A percentile compares a stretch with the other conserved stretches of the same genome.
Evolutionary conservation across 1,140 invertebrate genomes (phyloP).

Genomic region (Aphelenchoides fujianensis): DNA sequence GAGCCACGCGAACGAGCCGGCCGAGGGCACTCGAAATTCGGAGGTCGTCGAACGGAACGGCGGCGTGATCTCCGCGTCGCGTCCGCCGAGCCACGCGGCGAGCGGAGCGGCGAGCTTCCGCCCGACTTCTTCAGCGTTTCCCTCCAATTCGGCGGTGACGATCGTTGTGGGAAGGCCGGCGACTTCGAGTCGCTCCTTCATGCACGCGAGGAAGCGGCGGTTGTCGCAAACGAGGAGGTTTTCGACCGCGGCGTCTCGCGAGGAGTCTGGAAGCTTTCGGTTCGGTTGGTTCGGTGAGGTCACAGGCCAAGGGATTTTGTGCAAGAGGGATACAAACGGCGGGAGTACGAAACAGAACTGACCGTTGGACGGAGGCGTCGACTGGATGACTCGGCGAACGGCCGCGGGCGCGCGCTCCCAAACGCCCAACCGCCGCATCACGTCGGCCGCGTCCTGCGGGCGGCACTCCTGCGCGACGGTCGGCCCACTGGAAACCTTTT

Average conservation of each 20-base stretch:
- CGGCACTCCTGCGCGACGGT: constrained; percentile 68
- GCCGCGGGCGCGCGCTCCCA: constrained; percentile 15
- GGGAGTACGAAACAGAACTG: background rate
- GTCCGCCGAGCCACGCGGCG: background rate
- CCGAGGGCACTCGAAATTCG: background rate
- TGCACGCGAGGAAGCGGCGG: constrained; percentile 29
- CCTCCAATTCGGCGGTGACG: constrained; percentile 71
- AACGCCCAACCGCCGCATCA: constrained; percentile 26
- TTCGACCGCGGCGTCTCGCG: constrained; percentile 20
- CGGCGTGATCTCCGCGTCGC: background rate
- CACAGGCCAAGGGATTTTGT: no score
- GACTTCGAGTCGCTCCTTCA: constrained; percentile 63
- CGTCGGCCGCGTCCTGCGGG: constrained; percentile 2
- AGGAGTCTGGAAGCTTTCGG: no score
- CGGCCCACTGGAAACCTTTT: constrained; percentile 89
- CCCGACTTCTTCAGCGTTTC: constrained; percentile 71
- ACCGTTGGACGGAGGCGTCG: background rate
- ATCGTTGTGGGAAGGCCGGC: constrained; percentile 69
- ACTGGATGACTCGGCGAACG: constrained; percentile 25
- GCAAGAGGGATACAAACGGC: background rate
- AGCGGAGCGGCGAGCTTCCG: constrained; percentile 60
- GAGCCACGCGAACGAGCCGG: constrained; percentile 30
- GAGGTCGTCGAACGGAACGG: constrained; percentile 1
- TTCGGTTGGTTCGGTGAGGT: no score
- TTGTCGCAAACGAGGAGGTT: constrained; percentile 50